A percentile compares a stretch with the other conserved stretches of the same genome.
phyloP scores from a whole-genome alignment of 1,140 invertebrate species.

The Leptoteleia sp. region DNA sequence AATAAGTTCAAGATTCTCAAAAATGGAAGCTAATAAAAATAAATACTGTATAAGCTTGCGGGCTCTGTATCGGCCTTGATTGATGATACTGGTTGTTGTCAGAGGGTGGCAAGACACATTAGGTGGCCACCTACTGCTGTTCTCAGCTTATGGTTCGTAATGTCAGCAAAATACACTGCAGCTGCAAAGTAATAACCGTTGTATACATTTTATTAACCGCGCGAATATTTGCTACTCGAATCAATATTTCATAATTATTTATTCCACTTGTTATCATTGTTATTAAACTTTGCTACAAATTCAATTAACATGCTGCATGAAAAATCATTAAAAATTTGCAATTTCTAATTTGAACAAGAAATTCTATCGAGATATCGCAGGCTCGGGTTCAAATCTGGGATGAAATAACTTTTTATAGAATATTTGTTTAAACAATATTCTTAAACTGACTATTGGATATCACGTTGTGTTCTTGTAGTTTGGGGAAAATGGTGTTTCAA shows the following conservation, averaged over 20 bases:
- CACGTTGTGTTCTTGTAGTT: too few relatives aligned
- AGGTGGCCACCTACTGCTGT: constrained; percentile 77
- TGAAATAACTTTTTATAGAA: too few relatives aligned
- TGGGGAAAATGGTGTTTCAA: too few relatives aligned
- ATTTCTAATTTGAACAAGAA: too few relatives aligned
- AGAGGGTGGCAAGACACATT: constrained; percentile 81
- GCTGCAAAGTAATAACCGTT: constrained; percentile 64
- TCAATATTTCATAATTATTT: constrained; percentile 37
- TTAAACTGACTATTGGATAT: too few relatives aligned
- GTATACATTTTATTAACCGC: constrained; percentile 54
- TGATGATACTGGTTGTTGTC: constrained; percentile 79
- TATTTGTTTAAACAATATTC: too few relatives aligned
- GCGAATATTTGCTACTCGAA: constrained; percentile 17
- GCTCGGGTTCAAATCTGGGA: too few relatives aligned
- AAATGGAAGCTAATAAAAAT: constrained; percentile 79
- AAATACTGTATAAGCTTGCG: constrained; percentile 80
- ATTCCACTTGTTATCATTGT: too few relatives aligned
- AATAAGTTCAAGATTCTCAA: constrained; percentile 65
- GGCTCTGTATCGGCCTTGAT: constrained; percentile 76
- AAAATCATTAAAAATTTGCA: too few relatives aligned
- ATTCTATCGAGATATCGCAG: too few relatives aligned
- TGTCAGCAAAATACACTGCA: constrained; percentile 70
- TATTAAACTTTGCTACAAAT: too few relatives aligned
- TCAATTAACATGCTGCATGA: too few relatives aligned
- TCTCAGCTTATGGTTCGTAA: constrained; percentile 70